Evolutionary conservation across 1,140 invertebrate genomes (phyloP), one percentile per base, ranked within the genome.

Genomic region (Lutraria rhynchaena): DNA sequence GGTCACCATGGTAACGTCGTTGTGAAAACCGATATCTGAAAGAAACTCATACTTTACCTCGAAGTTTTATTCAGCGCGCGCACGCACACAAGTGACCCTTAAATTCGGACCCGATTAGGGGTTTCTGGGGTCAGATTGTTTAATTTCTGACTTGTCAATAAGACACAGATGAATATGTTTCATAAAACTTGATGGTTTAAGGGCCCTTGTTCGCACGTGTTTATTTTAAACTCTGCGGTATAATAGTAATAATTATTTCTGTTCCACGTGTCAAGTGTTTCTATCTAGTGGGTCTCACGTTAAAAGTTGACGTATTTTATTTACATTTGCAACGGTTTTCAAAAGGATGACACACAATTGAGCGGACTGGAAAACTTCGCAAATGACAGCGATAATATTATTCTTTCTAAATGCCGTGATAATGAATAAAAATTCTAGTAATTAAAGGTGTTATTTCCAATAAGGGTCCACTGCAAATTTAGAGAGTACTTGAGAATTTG

Each of bases 121-220:
- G 41, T 61, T 75, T 61, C 33, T 49, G 37, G 57, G 73, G 73
- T 75, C 73, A 75, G 41, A 49, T 49, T 75, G 63, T 75, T 75
- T 75, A 75, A 75, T 75, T 60, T 75, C 35, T 35, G 22, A 31
- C 73, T 75, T 75, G 73, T 75, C 73, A 75, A 63, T 61, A 60
- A 75, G 73, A 49, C 73, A 75, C 73, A 75, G 73, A 75, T 75
- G 58, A 75, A 75, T 75, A 75, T 75, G 73, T 75, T 75, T 75
- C 55, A 75, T 75, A 75, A 75, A 74, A 75, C 44, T 58, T 75
- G 73, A 75, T 75, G 73, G 58, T 75, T 75, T 75, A 75, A 75
- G 73, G 51, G 57, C 58, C 73, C 73, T 75, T 60, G 41, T 35
- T 13, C 58, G 41, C 73, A 75, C 73, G 73, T 61, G 73, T 75